Evolutionary conservation across 2,797 vertebrate genomes (phyloP).

Genomic region (Rhinophrynus dorsalis): DNA sequence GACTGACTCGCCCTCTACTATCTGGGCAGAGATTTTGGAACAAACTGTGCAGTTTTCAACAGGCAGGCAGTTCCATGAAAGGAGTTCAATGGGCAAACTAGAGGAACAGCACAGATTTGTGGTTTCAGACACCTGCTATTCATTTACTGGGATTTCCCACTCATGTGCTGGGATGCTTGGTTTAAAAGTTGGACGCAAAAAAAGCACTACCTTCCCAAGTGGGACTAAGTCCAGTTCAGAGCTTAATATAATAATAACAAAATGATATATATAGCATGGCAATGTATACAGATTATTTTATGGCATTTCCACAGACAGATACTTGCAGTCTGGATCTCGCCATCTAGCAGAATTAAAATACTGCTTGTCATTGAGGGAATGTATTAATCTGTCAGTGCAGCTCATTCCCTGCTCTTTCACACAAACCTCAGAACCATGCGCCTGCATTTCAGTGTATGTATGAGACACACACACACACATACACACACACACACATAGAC

Average conservation of each 20-base stretch:
- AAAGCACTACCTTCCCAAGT: not conserved
- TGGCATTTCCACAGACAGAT: too few species aligned
- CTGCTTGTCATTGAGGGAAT: too few species aligned
- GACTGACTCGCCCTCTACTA: not conserved
- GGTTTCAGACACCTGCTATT: slow-evolving; percentile 24
- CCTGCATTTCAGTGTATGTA: too few species aligned
- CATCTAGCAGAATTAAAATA: too few species aligned
- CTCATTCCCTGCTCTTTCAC: too few species aligned
- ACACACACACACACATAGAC: too few species aligned
- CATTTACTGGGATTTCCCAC: slow-evolving; percentile 12
- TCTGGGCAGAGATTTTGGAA: not conserved
- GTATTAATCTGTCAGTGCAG: too few species aligned
- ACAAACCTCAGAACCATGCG: too few species aligned
- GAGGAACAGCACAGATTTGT: slow-evolving; percentile 11
- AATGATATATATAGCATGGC: too few species aligned
- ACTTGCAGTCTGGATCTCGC: too few species aligned
- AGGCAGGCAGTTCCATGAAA: not conserved
- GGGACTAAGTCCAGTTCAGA: not conserved
- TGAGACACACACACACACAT: too few species aligned
- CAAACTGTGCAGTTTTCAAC: not conserved
- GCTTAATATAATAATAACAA: not conserved
- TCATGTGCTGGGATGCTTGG: not conserved
- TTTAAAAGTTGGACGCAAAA: not conserved
- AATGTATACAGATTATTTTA: too few species aligned
- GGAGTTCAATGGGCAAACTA: not conserved